Base-by-base conservation (phyloP, 2,888 invertebrate genomes). In the Lochmaea crataegi region DNA sequence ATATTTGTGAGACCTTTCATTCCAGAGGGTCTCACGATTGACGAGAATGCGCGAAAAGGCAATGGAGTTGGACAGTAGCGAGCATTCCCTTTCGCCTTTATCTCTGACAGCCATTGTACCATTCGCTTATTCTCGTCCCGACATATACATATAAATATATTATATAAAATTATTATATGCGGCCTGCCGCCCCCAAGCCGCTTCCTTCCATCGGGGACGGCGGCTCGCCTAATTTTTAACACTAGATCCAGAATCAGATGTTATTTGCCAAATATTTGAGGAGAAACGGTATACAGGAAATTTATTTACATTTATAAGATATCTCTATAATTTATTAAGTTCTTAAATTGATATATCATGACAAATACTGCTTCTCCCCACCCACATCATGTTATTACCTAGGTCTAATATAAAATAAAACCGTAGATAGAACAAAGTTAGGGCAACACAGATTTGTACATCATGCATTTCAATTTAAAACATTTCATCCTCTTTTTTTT, bases 191-290 rank as follows among this genome's bases (percentile, higher is more conserved):
- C 68, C 71, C 74, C 65, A 51, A 73, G 67, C 57, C 75, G 73
- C 70, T 75, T 75, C 74, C 75, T 76, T 78, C 77, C 74, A 77
- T 78, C 76, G 76, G 76, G 75, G 76, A 75, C 72, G 76, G 73
- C 74, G 72, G 76, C 68, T 68, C 76, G 79, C 78, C 70, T 70
- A 69, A 78, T 79, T 79, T 79, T 77, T 76, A 81, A 77, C 79
- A 80, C 82, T 84, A 84, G 83, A 81, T 58, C 32, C 66, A 45
- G 42, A 80, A 83, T 84, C 84, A 85, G 83, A 84, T 85, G 84
- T 85, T 85, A 84, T 86, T 85, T 86, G 85, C 85, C 86, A 86
- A 86, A 86, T 83, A 80, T 84, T 81, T 78, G 83, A 84, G 84
- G 84, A 81, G 85, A 83, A 83, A 84, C 84, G 82, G 82, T 84